Evolutionary conservation across 2,113 vertebrate species (phyloP), one percentile per base, ranked within the genome.

Genomic region (Neopipo cinnamomea): DNA sequence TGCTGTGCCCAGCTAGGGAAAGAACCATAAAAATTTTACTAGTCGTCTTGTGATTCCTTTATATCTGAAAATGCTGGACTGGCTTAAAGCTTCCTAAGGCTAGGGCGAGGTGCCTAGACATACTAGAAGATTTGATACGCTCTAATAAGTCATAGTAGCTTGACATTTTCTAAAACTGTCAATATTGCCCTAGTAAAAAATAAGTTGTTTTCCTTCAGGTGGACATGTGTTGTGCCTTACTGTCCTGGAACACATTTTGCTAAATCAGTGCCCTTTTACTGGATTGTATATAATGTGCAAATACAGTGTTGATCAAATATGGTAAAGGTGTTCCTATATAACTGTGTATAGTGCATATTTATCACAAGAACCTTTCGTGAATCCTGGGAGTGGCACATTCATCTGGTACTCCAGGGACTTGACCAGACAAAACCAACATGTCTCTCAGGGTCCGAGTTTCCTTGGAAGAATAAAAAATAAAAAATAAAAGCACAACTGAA

Each of bases 321-420:
- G 1, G 31, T 88, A 14, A 52, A 61, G 42, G 19, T 85, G 17
- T 44, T 85, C 2, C 12, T 85, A 0, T 35, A 30, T 72, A 19
- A 12, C 16, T 28, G 1, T 7, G 3, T 42, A 1, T 25, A 61
- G 37, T 61, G 21, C 9, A 6, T 35, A 6, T 8, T 12, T 58
- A 18, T 63, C 19, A 41, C 15, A 61, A 17, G 22, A 55, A 14
- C 24, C 14, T 81, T 72, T 56, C 24, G 8, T 28, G 52, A 49
- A 18, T 63, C 39, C 35, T 72, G 35, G 14, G 13, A 55, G 22
- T 8, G 49, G 19, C 52, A 25, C 21, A 4, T 21, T 71, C 2
- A 1, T 4, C 49, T 49, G 6, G 11, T 30, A 37, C 13, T 19
- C 20, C 12, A 15, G 12, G 35, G 71, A 12, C 24, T 6, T 41